A percentile compares a stretch with the other conserved stretches of the same genome.
Evolutionary conservation across 2,888 invertebrate genomes (phyloP).

Genomic region (Aspidiotus destructor): DNA sequence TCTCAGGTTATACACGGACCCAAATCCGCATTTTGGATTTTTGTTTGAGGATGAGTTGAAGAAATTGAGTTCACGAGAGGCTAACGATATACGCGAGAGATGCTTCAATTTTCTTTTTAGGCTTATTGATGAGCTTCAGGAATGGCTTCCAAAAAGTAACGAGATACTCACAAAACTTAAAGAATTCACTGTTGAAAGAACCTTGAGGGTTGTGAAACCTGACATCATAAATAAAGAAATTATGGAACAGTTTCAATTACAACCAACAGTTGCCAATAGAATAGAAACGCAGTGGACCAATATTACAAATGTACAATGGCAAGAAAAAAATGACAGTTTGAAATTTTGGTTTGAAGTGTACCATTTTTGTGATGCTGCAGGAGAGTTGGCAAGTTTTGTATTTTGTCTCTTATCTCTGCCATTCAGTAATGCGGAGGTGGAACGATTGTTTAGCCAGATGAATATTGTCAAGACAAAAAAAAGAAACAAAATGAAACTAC

Average conservation of each 20-base stretch:
- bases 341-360: constrained; percentile 38
- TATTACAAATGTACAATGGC: neutral
- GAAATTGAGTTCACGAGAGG: neutral
- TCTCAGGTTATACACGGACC: neutral
- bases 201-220: neutral
- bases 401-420: constrained; percentile 35
- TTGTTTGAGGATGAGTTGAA: neutral
- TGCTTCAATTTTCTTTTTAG: neutral
- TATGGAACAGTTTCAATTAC: neutral
- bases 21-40: neutral
- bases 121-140: neutral
- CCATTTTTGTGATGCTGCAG: constrained; percentile 36
- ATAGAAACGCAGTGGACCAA: constrained; percentile 1
- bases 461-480: constrained; percentile 37
- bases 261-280: neutral
- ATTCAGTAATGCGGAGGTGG: constrained; percentile 37
- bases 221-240: neutral
- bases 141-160: neutral
- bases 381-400: constrained; percentile 36
- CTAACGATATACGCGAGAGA: neutral
- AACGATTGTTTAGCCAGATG: constrained; percentile 37
- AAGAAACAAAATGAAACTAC: constrained; percentile 34
- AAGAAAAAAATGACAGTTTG: constrained; percentile 17
- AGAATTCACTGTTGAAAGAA: neutral
- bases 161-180: neutral